Evolutionary conservation across 1,140 invertebrate genomes (phyloP).

Genomic region (Neotoxoptera formosana): DNA sequence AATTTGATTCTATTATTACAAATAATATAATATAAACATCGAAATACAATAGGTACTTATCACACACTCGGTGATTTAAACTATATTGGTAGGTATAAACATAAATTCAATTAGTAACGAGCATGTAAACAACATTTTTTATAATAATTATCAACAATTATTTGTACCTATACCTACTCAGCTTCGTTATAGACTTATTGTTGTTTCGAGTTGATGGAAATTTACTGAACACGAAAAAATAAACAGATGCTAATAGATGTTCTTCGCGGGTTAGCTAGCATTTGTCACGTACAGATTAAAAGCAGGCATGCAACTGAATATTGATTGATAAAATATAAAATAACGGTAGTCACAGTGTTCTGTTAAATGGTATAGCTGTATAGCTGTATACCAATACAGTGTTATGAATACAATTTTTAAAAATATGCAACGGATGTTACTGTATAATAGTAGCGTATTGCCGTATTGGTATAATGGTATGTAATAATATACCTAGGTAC

Average conservation of each 20-base stretch:
- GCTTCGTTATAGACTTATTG: neutral
- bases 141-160: neutral
- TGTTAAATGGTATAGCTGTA: neutral
- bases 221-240: neutral
- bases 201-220: neutral
- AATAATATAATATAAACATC: neutral
- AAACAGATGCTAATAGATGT: neutral
- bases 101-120: neutral
- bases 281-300: neutral
- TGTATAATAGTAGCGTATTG: neutral
- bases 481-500: neutral
- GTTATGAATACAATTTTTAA: constrained; percentile 15
- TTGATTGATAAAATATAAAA: constrained; percentile 27
- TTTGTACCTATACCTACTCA: neutral
- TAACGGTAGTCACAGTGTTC: neutral
- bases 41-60: neutral
- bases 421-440: neutral
- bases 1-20: neutral
- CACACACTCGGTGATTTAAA: neutral
- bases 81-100: neutral
- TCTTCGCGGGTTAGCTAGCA: neutral
- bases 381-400: neutral
- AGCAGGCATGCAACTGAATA: constrained; percentile 1
- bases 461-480: neutral
- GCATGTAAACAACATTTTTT: neutral